Percentiles rank a stretch among this genome's conserved stretches.
Conservation (phyloP, 2,797 vertebrate species). For the Pipistrellus pygmaeus region DNA sequence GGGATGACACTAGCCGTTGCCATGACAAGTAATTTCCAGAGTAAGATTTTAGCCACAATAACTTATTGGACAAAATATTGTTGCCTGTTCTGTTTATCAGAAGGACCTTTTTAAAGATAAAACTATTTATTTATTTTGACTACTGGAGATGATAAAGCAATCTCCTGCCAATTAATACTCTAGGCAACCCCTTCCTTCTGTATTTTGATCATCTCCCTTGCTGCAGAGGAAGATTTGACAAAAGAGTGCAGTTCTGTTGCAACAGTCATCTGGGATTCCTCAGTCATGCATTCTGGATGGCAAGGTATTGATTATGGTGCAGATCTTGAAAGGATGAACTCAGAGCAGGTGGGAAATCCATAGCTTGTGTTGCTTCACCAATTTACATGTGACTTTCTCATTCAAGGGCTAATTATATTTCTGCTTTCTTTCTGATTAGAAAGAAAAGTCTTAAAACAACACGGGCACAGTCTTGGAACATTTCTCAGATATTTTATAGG, state of each 20-base stretch:
- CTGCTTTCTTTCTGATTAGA: constrained; percentile 59
- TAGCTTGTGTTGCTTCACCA: constrained; percentile 33
- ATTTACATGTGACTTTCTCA: neutral
- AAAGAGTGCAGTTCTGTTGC: neutral
- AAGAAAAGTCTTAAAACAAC: constrained; percentile 58
- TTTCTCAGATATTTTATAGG: neutral
- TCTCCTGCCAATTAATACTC: constrained; percentile 66
- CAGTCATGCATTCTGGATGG: constrained; percentile 3
- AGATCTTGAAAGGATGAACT: constrained; percentile 65
- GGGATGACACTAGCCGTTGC: constrained; percentile 66
- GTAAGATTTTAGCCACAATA: constrained; percentile 70
- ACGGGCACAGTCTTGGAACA: neutral
- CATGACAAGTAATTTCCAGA: constrained; percentile 81
- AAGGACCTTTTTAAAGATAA: neutral
- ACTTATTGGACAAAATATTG: constrained; percentile 71
- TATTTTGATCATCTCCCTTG: neutral
- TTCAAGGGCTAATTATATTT: constrained; percentile 63
- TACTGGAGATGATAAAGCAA: constrained; percentile 39
- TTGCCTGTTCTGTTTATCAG: constrained; percentile 63
- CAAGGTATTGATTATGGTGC: constrained; percentile 42
- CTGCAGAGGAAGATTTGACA: neutral
- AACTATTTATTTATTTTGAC: constrained; percentile 14
- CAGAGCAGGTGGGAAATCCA: constrained; percentile 61
- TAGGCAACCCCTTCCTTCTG: neutral
- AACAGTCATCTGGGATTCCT: neutral